phyloP scores from a whole-genome alignment of 2,888 invertebrate genomes.

The Ommatoiulus sabulosus region DNA sequence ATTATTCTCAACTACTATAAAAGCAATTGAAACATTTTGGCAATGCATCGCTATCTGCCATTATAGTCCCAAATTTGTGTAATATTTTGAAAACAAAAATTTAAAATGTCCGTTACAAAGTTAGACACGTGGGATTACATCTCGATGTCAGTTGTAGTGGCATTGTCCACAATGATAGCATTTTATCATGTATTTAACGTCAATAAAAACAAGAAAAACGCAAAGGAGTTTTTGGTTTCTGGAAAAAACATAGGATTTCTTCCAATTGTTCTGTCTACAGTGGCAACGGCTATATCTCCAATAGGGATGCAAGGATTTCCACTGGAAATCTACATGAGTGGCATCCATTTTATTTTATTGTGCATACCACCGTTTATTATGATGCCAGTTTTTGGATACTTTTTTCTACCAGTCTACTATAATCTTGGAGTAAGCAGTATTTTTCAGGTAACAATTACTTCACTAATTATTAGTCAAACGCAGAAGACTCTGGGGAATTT shows the following conservation, averaged over 20 bases:
- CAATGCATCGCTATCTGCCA: background rate
- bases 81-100: background rate
- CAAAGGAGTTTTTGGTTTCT: conserved; percentile 56
- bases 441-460: conserved; percentile 48
- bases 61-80: background rate
- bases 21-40: background rate
- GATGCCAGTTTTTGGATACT: background rate
- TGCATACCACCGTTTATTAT: background rate
- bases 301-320: conserved; percentile 41
- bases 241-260: conserved; percentile 52
- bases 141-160: background rate
- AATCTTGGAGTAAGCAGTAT: conserved; percentile 55
- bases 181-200: conserved; percentile 54
- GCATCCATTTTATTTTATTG: conserved; percentile 32
- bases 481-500: no score
- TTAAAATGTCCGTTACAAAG: background rate
- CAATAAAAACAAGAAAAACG: background rate
- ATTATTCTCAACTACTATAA: background rate
- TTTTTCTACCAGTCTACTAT: conserved; percentile 55
- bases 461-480: no score
- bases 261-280: conserved; percentile 53
- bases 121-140: conserved; percentile 53
- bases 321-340: conserved; percentile 53
- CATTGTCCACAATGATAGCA: background rate
- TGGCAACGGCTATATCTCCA: conserved; percentile 49